Evolutionary conservation across 2,797 vertebrate species (phyloP).

Genomic region (Pipistrellus nathusii): DNA sequence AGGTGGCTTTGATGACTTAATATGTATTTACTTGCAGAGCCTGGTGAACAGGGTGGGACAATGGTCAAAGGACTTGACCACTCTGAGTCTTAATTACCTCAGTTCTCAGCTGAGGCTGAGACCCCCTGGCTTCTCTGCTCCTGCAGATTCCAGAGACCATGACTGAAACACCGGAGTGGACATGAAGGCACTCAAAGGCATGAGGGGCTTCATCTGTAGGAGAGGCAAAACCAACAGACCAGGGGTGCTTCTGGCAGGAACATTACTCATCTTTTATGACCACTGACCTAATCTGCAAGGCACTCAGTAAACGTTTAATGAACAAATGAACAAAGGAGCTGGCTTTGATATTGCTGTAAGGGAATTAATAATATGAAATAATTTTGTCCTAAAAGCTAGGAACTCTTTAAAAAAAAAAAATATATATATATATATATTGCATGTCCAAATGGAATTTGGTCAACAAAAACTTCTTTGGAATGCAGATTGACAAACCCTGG

Average conservation of each 20-base stretch:
- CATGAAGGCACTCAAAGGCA: neutral
- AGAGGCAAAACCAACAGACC: neutral
- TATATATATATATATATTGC: no score
- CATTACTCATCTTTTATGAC: neutral
- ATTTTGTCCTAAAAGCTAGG: neutral
- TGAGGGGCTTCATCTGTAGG: neutral
- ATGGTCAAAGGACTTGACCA: neutral
- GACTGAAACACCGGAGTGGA: neutral
- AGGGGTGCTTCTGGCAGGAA: neutral
- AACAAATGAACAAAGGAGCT: neutral
- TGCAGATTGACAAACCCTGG: neutral
- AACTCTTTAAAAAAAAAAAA: neutral
- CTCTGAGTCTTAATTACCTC: neutral
- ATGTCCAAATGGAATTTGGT: neutral
- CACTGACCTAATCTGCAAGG: neutral
- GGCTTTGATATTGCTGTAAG: neutral
- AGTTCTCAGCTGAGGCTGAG: neutral
- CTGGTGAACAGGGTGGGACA: neutral
- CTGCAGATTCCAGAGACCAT: neutral
- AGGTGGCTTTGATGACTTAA: neutral
- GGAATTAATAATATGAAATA: neutral
- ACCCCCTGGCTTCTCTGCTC: neutral
- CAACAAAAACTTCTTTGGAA: neutral
- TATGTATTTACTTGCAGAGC: neutral
- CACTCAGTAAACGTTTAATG: neutral